Conservation (phyloP, 2,888 invertebrate genomes). For the Ormyrus labotus region DNA sequence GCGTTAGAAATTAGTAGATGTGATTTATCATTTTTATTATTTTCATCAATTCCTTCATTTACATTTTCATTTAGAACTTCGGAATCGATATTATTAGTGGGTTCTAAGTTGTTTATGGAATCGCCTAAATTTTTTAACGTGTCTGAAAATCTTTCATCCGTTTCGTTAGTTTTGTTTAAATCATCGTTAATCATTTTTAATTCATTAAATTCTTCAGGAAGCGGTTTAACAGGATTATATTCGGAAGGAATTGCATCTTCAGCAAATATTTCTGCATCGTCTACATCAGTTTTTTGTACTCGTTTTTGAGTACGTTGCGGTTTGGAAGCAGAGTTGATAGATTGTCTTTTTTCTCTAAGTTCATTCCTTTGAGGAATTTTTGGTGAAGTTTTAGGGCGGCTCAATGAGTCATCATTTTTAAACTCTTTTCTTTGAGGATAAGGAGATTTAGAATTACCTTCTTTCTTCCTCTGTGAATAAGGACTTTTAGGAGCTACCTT, state of each 20-base stretch:
- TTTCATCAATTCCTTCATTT: background rate
- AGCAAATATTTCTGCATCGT: constrained; percentile 22
- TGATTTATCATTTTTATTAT: background rate
- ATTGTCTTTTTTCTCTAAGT: constrained; percentile 50
- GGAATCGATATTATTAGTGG: background rate
- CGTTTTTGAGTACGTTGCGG: constrained; percentile 60
- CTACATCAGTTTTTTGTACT: constrained; percentile 36
- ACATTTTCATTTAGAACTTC: background rate
- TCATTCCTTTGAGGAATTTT: constrained; percentile 39
- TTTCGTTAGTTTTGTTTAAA: constrained; percentile 6
- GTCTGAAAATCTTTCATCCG: constrained; percentile 1
- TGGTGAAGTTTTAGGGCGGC: constrained; percentile 37
- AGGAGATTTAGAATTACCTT: constrained; percentile 53
- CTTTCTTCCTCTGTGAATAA: constrained; percentile 55
- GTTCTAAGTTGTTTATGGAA: constrained; percentile 2
- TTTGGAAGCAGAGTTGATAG: constrained; percentile 57
- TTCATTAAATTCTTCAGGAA: constrained; percentile 9
- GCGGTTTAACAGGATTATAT: constrained; percentile 44
- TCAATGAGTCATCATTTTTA: constrained; percentile 30
- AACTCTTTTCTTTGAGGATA: constrained; percentile 50
- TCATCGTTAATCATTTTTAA: background rate
- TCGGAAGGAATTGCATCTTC: constrained; percentile 50
- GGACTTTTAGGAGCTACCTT: constrained; percentile 64
- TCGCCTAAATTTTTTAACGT: background rate
- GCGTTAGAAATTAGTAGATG: no score